These are phyloP conservation scores for Hylia prasina DNA, from an alignment of 2,113 vertebrate genomes.

Conservation along the genomic window DNA sequence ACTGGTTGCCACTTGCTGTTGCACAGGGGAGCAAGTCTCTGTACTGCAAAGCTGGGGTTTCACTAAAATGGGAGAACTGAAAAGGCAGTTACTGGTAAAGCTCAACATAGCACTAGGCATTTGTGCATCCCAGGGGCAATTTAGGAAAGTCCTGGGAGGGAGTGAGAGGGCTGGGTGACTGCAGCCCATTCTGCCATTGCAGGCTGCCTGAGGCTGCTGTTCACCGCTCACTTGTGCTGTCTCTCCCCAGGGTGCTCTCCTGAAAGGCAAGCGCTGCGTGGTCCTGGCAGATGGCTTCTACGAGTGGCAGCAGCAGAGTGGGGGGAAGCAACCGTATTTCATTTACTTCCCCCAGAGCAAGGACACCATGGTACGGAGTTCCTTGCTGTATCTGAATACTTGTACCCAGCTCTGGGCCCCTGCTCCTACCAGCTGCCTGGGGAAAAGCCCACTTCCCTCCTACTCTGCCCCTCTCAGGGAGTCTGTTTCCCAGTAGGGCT, in stretches of 20 bases:
- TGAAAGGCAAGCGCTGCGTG: slow-evolving; percentile 91
- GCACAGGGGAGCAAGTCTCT: neutral
- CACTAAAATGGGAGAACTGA: neutral
- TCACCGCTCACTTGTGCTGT: neutral
- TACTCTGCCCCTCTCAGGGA: neutral
- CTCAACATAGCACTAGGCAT: neutral
- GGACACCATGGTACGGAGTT: slow-evolving; percentile 9
- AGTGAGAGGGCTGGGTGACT: accelerated
- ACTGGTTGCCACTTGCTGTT: accelerated
- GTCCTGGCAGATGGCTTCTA: slow-evolving; percentile 95
- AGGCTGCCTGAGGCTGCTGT: neutral
- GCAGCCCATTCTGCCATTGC: neutral
- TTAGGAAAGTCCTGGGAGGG: neutral
- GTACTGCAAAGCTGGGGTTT: neutral
- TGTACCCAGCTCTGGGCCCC: neutral
- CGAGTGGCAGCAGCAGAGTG: slow-evolving; percentile 83
- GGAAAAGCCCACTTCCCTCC: neutral
- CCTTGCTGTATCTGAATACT: accelerated
- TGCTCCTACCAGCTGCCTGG: neutral
- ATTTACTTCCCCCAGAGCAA: slow-evolving; percentile 89
- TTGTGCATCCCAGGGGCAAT: neutral
- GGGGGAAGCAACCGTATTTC: slow-evolving; percentile 88
- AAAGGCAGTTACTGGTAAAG: neutral
- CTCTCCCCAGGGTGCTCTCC: slow-evolving; percentile 78
- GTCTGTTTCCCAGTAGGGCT: neutral